Percentiles rank a stretch among this genome's conserved stretches.
Evolutionary conservation across 2,797 vertebrate species (phyloP).

Genomic region (Garrulus glandarius): DNA sequence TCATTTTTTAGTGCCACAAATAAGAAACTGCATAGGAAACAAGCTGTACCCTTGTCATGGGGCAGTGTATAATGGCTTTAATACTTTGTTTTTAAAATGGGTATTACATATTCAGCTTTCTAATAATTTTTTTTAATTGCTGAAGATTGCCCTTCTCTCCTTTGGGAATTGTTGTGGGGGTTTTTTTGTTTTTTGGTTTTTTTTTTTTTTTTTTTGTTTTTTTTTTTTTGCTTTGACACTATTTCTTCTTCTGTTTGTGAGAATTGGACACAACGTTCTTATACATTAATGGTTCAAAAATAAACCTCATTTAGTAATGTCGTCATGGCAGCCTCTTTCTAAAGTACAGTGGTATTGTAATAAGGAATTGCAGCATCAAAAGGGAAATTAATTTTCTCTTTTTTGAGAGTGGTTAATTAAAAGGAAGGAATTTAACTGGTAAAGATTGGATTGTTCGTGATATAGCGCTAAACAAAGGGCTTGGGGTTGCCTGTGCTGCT

Average conservation of each 20-base stretch:
- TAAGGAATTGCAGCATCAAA: background rate
- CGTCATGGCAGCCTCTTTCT: background rate
- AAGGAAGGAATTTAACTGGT: background rate
- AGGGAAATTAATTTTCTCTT: background rate
- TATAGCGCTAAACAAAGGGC: background rate
- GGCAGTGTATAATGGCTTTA: background rate
- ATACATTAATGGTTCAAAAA: background rate
- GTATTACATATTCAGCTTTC: background rate
- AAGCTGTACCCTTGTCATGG: background rate
- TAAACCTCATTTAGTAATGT: background rate
- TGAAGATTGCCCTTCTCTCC: background rate
- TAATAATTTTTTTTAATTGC: background rate
- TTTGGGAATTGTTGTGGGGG: background rate
- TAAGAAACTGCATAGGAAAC: background rate
- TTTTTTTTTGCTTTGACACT: background rate
- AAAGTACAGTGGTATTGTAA: background rate
- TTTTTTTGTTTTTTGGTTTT: background rate
- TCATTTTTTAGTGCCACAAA: background rate
- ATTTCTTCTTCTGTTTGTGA: background rate
- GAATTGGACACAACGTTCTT: background rate
- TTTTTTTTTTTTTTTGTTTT: background rate
- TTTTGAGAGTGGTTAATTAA: background rate
- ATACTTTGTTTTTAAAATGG: background rate
- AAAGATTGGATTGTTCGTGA: background rate
- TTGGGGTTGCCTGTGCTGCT: background rate